Evolutionary conservation across 2,888 invertebrate species (phyloP).

Genomic region (Lithodes maja): DNA sequence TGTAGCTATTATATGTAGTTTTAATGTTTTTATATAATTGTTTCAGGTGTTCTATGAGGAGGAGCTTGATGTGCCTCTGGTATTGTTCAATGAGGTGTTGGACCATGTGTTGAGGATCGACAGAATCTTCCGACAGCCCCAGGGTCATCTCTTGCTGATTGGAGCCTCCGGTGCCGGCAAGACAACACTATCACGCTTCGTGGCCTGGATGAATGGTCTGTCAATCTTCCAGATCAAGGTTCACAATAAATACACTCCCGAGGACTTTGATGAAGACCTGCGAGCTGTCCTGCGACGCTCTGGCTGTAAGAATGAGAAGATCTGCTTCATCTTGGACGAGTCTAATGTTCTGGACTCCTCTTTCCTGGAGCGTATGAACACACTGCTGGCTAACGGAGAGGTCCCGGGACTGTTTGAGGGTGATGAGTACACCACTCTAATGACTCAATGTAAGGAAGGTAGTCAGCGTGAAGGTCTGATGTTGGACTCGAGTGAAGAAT

Average conservation of each 20-base stretch:
- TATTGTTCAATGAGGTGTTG: conserved; percentile 98
- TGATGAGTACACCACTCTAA: conserved; percentile 98
- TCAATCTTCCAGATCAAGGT: conserved; percentile 99
- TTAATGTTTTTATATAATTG: neutral
- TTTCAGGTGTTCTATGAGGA: conserved; percentile 96
- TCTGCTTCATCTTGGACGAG: conserved; percentile 99
- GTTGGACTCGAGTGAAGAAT: conserved; percentile 98
- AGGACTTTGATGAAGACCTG: conserved; percentile 99
- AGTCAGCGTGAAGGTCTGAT: conserved; percentile 98
- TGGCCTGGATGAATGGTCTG: conserved; percentile 99
- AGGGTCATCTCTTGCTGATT: conserved; percentile 97
- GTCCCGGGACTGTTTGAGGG: conserved; percentile 96
- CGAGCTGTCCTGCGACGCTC: conserved; percentile 89
- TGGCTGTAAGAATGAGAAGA: conserved; percentile 94
- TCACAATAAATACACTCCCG: conserved; percentile 98
- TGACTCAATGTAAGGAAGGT: conserved; percentile 99
- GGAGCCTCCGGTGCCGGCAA: conserved; percentile 99
- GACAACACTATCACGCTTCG: conserved; percentile 98
- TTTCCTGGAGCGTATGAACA: conserved; percentile 99
- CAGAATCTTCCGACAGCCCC: conserved; percentile 98
- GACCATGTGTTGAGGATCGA: conserved; percentile 99
- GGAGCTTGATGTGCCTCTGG: conserved; percentile 97
- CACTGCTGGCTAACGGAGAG: conserved; percentile 98
- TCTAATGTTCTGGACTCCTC: conserved; percentile 99
- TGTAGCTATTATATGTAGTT: neutral